phyloP scores from a whole-genome alignment of 2,888 invertebrate species.

The Caenorhabditis sp. region DNA sequence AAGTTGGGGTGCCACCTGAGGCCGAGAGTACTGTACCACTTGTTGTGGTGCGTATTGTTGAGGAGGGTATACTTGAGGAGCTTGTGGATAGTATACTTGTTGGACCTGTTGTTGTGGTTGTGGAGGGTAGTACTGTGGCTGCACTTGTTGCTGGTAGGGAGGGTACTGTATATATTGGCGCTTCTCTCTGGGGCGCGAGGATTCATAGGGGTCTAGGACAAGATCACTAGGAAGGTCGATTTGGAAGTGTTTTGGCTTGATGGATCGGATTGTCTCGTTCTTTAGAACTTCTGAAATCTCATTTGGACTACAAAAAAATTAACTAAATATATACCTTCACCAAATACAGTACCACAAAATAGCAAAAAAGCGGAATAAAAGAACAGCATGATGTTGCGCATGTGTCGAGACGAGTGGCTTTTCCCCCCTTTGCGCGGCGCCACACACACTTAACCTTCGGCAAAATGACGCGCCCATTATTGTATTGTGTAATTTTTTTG shows the following conservation, averaged over 20 bases:
- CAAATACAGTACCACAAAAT: too few relatives aligned
- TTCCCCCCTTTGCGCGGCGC: too few relatives aligned
- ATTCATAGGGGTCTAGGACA: too few relatives aligned
- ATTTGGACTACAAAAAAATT: not conserved
- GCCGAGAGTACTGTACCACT: not conserved
- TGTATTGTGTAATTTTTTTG: too few relatives aligned
- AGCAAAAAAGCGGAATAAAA: too few relatives aligned
- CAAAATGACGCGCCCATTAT: too few relatives aligned
- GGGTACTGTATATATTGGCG: slow-evolving; percentile 5
- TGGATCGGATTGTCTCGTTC: slow-evolving; percentile 27
- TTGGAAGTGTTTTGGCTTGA: slow-evolving; percentile 34
- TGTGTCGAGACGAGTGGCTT: too few relatives aligned
- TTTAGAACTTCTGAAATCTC: not conserved
- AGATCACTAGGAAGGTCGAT: slow-evolving; percentile 22
- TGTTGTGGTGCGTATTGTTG: not conserved
- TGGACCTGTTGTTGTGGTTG: slow-evolving; percentile 9
- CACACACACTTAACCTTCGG: too few relatives aligned
- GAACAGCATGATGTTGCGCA: too few relatives aligned
- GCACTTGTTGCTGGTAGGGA: slow-evolving; percentile 1
- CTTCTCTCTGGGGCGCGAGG: too few relatives aligned
- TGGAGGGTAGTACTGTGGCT: slow-evolving; percentile 12
- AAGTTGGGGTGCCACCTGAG: not conserved
- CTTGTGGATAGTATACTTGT: slow-evolving; percentile 23
- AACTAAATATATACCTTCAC: too few relatives aligned
- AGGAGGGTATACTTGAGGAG: slow-evolving; percentile 4